Conservation (phyloP, 2,888 invertebrate genomes). For the Serrognathus titanus region DNA sequence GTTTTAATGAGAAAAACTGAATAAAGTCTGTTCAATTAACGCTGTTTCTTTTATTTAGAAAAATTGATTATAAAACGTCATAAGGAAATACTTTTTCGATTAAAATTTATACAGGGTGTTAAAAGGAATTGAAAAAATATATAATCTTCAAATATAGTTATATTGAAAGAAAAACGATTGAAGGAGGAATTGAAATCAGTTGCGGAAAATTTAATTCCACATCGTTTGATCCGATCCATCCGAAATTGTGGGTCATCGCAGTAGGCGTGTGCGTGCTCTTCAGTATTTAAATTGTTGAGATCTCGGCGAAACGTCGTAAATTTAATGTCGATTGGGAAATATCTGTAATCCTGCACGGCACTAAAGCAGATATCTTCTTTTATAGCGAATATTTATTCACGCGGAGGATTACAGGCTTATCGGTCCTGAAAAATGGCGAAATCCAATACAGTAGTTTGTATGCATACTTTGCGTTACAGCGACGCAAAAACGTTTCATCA, state of each 20-base stretch:
- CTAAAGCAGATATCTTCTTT: conserved; percentile 41
- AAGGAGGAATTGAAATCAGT: too few species aligned
- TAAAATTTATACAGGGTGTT: too few species aligned
- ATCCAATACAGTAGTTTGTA: conserved; percentile 37
- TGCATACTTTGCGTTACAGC: conserved; percentile 33
- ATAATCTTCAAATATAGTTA: too few species aligned
- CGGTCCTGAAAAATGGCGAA: conserved; percentile 40
- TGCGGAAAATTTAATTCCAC: too few species aligned
- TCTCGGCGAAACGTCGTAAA: conserved; percentile 13
- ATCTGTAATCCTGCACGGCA: conserved; percentile 38
- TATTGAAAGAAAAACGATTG: too few species aligned
- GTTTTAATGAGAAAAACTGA: too few species aligned
- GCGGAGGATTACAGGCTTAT: conserved; percentile 43
- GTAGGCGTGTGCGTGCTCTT: not conserved
- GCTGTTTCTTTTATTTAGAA: too few species aligned
- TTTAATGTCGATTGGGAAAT: conserved; percentile 37
- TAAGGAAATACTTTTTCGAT: too few species aligned
- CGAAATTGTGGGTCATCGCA: not conserved
- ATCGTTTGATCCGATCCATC: too few species aligned
- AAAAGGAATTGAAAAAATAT: too few species aligned
- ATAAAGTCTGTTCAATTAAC: too few species aligned
- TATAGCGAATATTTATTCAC: conserved; percentile 44
- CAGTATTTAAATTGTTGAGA: conserved; percentile 13
- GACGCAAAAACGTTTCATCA: conserved; percentile 35
- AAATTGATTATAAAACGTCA: too few species aligned